Conservation (phyloP, 2,888 invertebrate genomes). For the Mongoloraphidia duomilia region DNA sequence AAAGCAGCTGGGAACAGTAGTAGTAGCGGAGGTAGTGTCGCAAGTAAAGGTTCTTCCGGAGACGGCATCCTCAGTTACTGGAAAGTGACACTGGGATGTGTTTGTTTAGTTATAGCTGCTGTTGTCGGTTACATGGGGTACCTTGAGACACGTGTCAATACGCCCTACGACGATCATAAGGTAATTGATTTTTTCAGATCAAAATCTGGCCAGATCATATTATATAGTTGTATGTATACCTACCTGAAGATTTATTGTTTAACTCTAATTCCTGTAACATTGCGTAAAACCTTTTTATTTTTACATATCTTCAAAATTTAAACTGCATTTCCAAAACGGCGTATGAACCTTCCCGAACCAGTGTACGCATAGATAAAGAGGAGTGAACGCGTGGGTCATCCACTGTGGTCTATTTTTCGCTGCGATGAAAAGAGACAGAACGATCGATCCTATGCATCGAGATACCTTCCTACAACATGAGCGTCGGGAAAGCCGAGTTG, state of each 20-base stretch:
- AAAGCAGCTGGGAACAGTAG: slow-evolving; percentile 24
- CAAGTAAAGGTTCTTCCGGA: slow-evolving; percentile 18
- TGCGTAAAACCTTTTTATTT: no score
- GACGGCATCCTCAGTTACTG: slow-evolving; percentile 28
- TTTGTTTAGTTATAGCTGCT: slow-evolving; percentile 52
- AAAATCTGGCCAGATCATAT: not conserved
- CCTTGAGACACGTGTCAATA: slow-evolving; percentile 76
- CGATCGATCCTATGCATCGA: no score
- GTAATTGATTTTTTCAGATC: slow-evolving; percentile 27
- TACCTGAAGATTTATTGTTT: slow-evolving; percentile 3
- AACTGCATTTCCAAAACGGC: no score
- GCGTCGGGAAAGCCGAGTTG: no score
- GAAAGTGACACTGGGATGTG: slow-evolving; percentile 44
- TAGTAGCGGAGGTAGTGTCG: slow-evolving; percentile 28
- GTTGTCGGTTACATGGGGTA: slow-evolving; percentile 70
- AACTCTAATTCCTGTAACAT: not conserved
- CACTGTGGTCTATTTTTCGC: no score
- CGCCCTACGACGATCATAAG: slow-evolving; percentile 66
- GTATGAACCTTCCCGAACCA: no score
- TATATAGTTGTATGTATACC: not conserved
- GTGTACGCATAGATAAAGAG: no score
- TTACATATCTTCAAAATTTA: no score
- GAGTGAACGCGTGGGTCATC: no score
- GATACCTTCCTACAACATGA: no score
- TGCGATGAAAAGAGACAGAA: no score